Evolutionary conservation across 2,888 invertebrate species (phyloP), one percentile per base, ranked within the genome.

Genomic region (Heliconius cydno): DNA sequence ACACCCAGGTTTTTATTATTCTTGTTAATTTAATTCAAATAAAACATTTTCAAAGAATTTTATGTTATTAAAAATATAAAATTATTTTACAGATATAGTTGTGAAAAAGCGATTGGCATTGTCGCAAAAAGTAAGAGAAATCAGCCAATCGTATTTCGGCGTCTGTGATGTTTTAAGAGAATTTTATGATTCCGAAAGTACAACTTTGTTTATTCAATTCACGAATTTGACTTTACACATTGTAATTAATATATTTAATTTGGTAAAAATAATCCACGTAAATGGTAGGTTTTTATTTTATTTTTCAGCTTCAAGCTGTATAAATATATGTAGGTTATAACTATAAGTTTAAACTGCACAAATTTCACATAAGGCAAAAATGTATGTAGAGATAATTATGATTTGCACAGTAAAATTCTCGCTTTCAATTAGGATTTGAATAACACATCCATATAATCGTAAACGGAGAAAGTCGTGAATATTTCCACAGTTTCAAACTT

Each of bases 141-240:
- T 71, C 6, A 34, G 46, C 4, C 52, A 63, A 13, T 79, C 63
- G n/a, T 79, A 70, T 25, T 63, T 79, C 7, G 30, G 68, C 19
- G 22, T 70, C 19, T 70, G 79, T 52, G 63, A 76, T 25, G 65
- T 63, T 22, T 76, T 76, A 34, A 70, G 65, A 7, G 6, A 52
- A 9, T 63, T 79, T n/a, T 76, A 70, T 25, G 25, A 25, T 6
- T 34, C 76, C 15, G 79, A 79, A 60, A 52, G 65, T 52, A 19
- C 52, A 28, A 34, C 12, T 41, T 38, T 71, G 34, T 46, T 79
- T 34, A 22, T 79, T 34, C 76, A 65, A 25, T 12, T 79, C n/a
- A 46, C 34, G 22, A n/a, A 13, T 30, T 30, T 13, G 19, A 34
- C 34, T n/a, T n/a, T 72, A 57, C 30, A 57, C 13, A 57, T 34